Conservation (phyloP, 2,797 vertebrate genomes). For the Heteromormyrus szaboi region DNA sequence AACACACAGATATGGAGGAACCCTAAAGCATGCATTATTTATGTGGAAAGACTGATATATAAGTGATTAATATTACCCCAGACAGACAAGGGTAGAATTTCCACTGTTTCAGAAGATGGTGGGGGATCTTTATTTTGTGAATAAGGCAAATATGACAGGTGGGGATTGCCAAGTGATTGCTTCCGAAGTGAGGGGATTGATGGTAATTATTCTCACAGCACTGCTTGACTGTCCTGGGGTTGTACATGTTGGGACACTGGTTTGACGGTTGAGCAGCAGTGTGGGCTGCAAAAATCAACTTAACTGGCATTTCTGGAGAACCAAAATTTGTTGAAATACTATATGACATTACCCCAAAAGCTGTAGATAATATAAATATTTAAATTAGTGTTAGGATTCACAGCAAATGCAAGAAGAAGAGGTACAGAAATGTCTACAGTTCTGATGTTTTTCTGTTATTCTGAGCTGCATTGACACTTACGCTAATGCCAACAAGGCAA, state of each 20-base stretch:
- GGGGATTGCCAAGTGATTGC: constrained; percentile 3
- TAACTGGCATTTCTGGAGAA: constrained; percentile 8
- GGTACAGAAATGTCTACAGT: neutral
- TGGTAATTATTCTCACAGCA: constrained; percentile 1
- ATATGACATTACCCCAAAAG: neutral
- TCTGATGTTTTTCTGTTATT: neutral
- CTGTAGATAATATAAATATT: neutral
- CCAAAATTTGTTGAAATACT: neutral
- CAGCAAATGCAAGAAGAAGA: neutral
- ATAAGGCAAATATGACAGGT: constrained; percentile 18
- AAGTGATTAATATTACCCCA: constrained; percentile 29
- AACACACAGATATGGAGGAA: neutral
- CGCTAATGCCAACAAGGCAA: neutral
- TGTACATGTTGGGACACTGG: neutral
- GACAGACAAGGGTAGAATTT: constrained; percentile 6
- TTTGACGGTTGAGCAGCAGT: neutral
- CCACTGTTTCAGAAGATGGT: constrained; percentile 5
- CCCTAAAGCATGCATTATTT: constrained; percentile 29
- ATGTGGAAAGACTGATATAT: constrained; percentile 17
- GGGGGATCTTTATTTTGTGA: constrained; percentile 2
- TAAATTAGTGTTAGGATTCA: neutral
- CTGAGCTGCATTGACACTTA: neutral
- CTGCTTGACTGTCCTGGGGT: neutral
- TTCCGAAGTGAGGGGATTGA: constrained; percentile 13
- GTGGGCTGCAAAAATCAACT: constrained; percentile 9